These are phyloP conservation scores for Epizoanthus fatuus DNA, from an alignment of 92 coral and sea anemone genomes.

Conservation along the genomic window DNA sequence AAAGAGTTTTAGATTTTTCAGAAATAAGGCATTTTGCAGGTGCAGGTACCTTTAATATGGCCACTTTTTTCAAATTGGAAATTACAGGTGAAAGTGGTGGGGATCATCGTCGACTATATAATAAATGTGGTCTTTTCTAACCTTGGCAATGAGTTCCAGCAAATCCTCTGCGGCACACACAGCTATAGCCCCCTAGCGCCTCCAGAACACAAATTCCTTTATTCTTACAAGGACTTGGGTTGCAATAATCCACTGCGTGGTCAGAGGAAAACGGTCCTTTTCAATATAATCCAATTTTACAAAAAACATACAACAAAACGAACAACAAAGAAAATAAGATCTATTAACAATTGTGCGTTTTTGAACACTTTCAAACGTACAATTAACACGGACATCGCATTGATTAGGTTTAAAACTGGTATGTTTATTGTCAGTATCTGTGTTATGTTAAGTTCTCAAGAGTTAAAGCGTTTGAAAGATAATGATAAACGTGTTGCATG, in stretches of 20 bases:
- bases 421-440: no score
- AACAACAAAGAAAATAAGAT: no score
- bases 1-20: no score
- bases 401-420: no score
- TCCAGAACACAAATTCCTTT: constrained; percentile 92
- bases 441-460: no score
- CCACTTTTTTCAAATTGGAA: no score
- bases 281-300: background rate
- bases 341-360: no score
- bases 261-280: background rate
- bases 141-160: constrained; percentile 94
- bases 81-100: background rate
- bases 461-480: background rate
- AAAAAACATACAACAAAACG: background rate
- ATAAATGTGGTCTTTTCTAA: background rate
- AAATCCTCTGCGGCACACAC: constrained; percentile 84
- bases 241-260: constrained; percentile 80
- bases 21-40: no score
- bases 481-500: background rate
- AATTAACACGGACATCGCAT: no score
- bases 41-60: background rate
- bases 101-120: background rate
- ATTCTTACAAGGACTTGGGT: constrained; percentile 95
- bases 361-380: no score
- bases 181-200: constrained; percentile 87